Base-by-base conservation (phyloP, 2,888 invertebrate species). In the Andrena praecox region DNA sequence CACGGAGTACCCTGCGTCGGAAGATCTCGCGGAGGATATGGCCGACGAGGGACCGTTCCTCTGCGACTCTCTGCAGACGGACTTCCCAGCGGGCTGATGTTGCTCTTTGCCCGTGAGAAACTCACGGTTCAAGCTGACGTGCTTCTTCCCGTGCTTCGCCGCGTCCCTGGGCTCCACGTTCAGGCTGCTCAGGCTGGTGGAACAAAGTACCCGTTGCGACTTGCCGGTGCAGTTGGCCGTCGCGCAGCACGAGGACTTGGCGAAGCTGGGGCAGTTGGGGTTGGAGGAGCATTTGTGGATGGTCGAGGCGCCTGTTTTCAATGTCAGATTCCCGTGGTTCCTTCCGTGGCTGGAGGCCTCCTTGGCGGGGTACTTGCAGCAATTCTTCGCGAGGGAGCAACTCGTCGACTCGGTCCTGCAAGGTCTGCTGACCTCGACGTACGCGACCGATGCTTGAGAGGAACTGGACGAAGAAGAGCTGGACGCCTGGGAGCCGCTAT, bases 201-300 rank as follows among this genome's bases (percentile, higher is more conserved):
- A 78, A 24, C 87, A 78, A 6, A 84, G 84, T 29, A 78, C 66
- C 62, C 86, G 86, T 6, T 82, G 85, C 12, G 89, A 87, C 66
- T 88, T 90, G 12, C 29, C 31, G 35, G 66, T 24, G 80, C 88
- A 85, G 16, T 33, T n/a, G 8, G 59, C 35, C 3, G 82, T 33
- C 20, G 68, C 52, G 50, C 50, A 66, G 42, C 29, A 24, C 20
- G 27, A 54, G 20, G 71, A 64, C 62, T 86, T 86, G 2, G 33
- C 48, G 69, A 89, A 77, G 85, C 85, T 88, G 1, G 89, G 87
- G 24, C 89, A 90, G 70, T 89, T 90, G 0, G 90, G 86, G 77
- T 89, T 91, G 12, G 92, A 90, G 70, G 87, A 85, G 87, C 90
- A 92, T 87, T 92, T 92, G 79, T 91, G 90, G 31, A 88, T 60